Evolutionary conservation across 2,888 invertebrate genomes (phyloP), one percentile per base, ranked within the genome.

Genomic region (Cryptus viduatorius): DNA sequence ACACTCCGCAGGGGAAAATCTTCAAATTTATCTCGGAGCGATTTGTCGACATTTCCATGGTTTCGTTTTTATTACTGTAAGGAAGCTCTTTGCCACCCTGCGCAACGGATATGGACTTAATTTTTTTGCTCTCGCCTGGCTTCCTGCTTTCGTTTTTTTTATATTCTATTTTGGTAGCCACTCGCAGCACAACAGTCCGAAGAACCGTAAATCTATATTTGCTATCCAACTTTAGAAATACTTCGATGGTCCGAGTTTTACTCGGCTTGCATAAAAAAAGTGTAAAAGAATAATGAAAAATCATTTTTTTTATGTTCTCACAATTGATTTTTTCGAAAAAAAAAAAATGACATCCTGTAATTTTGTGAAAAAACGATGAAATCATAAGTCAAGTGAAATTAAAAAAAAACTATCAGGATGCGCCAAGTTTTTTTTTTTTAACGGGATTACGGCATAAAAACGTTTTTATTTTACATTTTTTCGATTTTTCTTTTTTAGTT

Each of bases 1-100:
- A 73, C 79, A 81, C 50, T 73, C 67, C 67, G 14, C 82, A 79
- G 77, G 16, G 83, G 86, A 89, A 86, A 91, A 91, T 91, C 91
- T 90, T 83, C 79, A 91, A 92, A 93, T 92, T 92, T 92, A 92
- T 92, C 91, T 90, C 85, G 82, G 84, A 69, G 64, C 90, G 90
- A 92, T 92, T 92, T 92, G 90, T 90, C 89, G 90, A 87, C 77
- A 86, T 76, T 84, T 79, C 67, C 82, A 67, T 69, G 64, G 42
- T 46, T 84, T 19, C n/a, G n/a, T 72, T 37, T 64, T 67, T 24
- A 53, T 61, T 29, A 14, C 5, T n/a, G 4, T 3, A 29, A 31
- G 31, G 8, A 8, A 31, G 65, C 8, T 65, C 59, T 64, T 73
- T 10, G 65, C 61, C 72, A 65, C 75, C 75, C 75, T 65, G 8